A percentile compares a stretch with the other conserved stretches of the same genome.
These are phyloP conservation scores for Hydropotes inermis DNA, from an alignment of 2,113 vertebrate species.

Conservation along the genomic window DNA sequence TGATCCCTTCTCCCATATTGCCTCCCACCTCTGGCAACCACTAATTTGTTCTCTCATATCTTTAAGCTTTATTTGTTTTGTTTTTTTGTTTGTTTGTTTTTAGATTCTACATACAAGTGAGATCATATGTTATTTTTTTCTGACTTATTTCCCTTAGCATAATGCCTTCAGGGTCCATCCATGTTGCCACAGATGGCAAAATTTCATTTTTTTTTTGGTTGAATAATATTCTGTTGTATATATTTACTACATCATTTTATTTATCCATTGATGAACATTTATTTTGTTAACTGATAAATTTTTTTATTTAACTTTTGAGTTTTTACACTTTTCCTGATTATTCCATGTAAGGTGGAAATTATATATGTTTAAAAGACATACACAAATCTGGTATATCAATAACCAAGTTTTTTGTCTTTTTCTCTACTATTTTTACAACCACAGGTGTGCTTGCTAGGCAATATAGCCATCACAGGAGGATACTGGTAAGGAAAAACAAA, in stretches of 20 bases:
- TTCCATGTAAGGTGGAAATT: conserved; percentile 96
- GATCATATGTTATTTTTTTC: not conserved
- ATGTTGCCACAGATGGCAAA: not conserved
- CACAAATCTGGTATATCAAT: conserved; percentile 98
- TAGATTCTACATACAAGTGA: not conserved
- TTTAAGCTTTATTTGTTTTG: not conserved
- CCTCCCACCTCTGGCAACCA: not conserved
- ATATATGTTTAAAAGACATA: conserved; percentile 97
- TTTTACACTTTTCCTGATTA: conserved; percentile 98
- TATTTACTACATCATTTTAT: not conserved
- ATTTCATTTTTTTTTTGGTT: not conserved
- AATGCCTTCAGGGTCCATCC: not conserved
- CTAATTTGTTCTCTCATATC: not conserved
- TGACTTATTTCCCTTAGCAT: not conserved
- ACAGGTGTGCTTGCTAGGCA: conserved; percentile 97
- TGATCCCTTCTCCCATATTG: not conserved
- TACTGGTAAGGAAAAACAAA: conserved; percentile 99
- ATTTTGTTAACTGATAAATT: conserved; percentile 62
- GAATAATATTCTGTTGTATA: not conserved
- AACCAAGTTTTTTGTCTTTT: conserved; percentile 87
- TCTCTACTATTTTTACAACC: conserved; percentile 99
- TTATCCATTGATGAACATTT: not conserved
- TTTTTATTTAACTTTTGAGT: conserved; percentile 98
- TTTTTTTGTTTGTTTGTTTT: not conserved
- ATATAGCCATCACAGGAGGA: conserved; percentile 98